phyloP scores from a whole-genome alignment of 2,797 vertebrate genomes.

The Esox lucius region DNA sequence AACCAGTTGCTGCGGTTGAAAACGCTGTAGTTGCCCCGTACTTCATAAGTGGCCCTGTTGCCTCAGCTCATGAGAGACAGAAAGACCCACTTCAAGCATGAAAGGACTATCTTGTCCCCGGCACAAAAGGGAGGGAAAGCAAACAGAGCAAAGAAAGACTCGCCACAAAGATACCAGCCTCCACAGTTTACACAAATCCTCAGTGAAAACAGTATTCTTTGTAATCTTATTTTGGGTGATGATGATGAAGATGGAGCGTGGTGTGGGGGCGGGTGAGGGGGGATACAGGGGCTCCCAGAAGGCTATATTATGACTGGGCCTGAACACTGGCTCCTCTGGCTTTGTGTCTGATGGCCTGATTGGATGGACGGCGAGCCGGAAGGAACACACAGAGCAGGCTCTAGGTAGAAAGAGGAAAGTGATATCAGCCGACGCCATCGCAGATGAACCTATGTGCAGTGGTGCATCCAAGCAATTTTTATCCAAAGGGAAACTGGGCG shows the following conservation, averaged over 20 bases:
- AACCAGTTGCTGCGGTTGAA: neutral
- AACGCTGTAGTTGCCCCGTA: slow-evolving; percentile 12
- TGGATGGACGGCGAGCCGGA: slow-evolving; percentile 56
- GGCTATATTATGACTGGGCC: slow-evolving; percentile 79
- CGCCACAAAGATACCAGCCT: slow-evolving; percentile 54
- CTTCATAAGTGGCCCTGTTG: slow-evolving; percentile 21
- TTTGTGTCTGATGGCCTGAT: slow-evolving; percentile 73
- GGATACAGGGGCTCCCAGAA: slow-evolving; percentile 54
- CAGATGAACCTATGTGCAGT: slow-evolving; percentile 6
- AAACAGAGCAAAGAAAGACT: slow-evolving; percentile 30
- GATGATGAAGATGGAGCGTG: slow-evolving; percentile 70
- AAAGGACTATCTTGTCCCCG: slow-evolving; percentile 49
- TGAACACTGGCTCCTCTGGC: slow-evolving; percentile 73
- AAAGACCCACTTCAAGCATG: slow-evolving; percentile 49
- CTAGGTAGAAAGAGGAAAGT: slow-evolving; percentile 42
- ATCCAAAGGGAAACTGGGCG: slow-evolving; percentile 50
- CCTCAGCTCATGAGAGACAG: slow-evolving; percentile 58
- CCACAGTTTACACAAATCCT: slow-evolving; percentile 79
- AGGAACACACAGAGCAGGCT: slow-evolving; percentile 48
- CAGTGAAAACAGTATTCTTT: slow-evolving; percentile 80
- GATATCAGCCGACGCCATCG: slow-evolving; percentile 62
- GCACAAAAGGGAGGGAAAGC: slow-evolving; percentile 48
- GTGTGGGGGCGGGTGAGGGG: neutral
- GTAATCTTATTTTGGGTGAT: slow-evolving; percentile 75
- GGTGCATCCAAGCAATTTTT: slow-evolving; percentile 60